phyloP scores from a whole-genome alignment of 2,888 invertebrate species.

The Melolontha melolontha region DNA sequence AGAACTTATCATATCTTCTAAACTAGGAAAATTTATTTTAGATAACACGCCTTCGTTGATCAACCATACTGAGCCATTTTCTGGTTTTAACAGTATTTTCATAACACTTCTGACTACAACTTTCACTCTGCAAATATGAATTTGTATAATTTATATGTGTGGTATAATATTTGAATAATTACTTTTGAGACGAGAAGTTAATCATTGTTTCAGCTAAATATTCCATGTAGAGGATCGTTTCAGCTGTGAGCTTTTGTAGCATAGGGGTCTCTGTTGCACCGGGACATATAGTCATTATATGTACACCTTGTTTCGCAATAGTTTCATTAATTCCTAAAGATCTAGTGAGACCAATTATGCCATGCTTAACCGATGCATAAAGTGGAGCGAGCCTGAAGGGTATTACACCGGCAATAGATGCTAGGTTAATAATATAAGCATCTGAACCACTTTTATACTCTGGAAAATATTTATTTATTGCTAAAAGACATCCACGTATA shows the following conservation, averaged over 20 bases:
- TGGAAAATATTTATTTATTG: constrained; percentile 20
- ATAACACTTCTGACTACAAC: no score
- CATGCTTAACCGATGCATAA: constrained; percentile 24
- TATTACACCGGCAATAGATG: constrained; percentile 9
- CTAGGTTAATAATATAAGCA: constrained; percentile 8
- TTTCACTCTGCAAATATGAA: no score
- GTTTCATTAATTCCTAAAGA: not conserved
- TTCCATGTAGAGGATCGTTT: no score
- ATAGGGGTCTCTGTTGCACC: not conserved
- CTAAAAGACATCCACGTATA: constrained; percentile 3
- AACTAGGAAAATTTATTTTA: no score
- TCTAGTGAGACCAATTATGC: constrained; percentile 18
- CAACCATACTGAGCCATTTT: no score
- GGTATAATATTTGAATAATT: no score
- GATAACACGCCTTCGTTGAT: no score
- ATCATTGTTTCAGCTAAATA: no score
- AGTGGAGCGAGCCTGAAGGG: not conserved
- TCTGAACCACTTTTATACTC: constrained; percentile 16
- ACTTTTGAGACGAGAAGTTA: no score
- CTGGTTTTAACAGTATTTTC: no score
- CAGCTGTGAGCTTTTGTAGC: not conserved
- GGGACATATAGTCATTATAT: constrained; percentile 2
- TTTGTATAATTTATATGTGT: no score
- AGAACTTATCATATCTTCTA: no score
- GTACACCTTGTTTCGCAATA: not conserved